Conservation (phyloP, 1,140 invertebrate species). For the Dreissena rostriformis region DNA sequence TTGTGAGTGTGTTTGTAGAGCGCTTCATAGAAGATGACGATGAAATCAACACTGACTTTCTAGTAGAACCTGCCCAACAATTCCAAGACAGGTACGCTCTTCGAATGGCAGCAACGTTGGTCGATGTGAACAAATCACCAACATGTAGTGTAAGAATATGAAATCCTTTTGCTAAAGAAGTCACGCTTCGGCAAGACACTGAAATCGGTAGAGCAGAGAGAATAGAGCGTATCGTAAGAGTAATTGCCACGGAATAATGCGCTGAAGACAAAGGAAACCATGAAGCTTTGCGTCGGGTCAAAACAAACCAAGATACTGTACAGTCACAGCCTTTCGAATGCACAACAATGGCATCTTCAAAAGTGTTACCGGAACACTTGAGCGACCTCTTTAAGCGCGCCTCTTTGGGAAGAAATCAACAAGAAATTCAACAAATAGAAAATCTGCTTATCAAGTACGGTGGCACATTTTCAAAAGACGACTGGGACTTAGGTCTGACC, state of each 20-base stretch:
- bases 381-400: background rate
- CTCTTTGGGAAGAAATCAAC: background rate
- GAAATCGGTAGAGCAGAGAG: conserved; percentile 5
- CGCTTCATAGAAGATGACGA: conserved; percentile 3
- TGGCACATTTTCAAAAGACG: too few species aligned
- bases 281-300: background rate
- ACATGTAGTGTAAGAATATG: conserved; percentile 10
- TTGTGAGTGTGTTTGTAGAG: conserved; percentile 34
- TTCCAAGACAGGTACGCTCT: conserved; percentile 7
- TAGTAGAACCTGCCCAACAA: background rate
- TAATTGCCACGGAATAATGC: background rate
- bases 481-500: background rate
- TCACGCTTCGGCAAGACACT: conserved; percentile 7
- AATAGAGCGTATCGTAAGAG: conserved; percentile 3
- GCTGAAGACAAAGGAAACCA: conserved; percentile 6
- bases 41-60: background rate
- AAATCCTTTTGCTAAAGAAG: conserved; percentile 8
- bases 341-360: too few species aligned
- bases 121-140: conserved; percentile 8
- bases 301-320: background rate
- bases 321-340: background rate
- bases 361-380: background rate
- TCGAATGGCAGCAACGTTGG: conserved; percentile 11
- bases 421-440: background rate
- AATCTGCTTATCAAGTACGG: too few species aligned